Percentiles rank a stretch among this genome's conserved stretches.
These are phyloP conservation scores for Ciona savignyi DNA, from an alignment of 23 tunicate genomes.

Conservation along the genomic window DNA sequence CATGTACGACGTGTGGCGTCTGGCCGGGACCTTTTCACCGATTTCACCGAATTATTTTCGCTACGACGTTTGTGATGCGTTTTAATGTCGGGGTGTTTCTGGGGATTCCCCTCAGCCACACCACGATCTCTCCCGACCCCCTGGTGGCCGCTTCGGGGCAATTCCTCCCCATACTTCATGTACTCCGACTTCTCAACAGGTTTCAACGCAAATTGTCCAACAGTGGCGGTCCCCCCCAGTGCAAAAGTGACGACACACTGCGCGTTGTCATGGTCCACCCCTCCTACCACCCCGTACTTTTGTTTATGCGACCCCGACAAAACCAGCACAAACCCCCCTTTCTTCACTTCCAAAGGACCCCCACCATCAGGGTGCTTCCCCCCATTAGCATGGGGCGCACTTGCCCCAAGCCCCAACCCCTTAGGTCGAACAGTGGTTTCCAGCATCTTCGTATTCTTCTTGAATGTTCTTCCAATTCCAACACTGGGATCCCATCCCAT, in stretches of 20 bases:
- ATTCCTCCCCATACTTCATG: conserved; percentile 41
- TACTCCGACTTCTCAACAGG: conserved; percentile 42
- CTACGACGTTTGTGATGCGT: too few relatives aligned
- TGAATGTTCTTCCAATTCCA: conserved; percentile 71
- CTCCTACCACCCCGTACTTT: conserved; percentile 51
- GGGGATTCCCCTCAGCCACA: not conserved
- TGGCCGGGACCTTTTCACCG: too few relatives aligned
- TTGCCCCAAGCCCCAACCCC: conserved; percentile 84
- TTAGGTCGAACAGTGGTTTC: conserved; percentile 57
- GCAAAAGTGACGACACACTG: conserved; percentile 58
- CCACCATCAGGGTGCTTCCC: not conserved
- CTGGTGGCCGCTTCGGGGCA: conserved; percentile 28
- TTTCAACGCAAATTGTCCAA: conserved; percentile 26
- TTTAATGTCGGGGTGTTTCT: too few relatives aligned
- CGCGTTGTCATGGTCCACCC: conserved; percentile 62
- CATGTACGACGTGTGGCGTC: too few relatives aligned
- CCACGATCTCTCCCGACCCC: not conserved
- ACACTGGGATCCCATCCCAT: conserved; percentile 89
- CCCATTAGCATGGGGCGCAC: conserved; percentile 11
- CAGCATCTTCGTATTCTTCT: conserved; percentile 32
- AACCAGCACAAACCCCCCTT: conserved; percentile 43
- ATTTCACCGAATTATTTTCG: too few relatives aligned
- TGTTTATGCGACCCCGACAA: conserved; percentile 28
- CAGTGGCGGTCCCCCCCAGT: conserved; percentile 45
- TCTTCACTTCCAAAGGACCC: conserved; percentile 19